Base-by-base conservation (phyloP, 1,140 invertebrate species). In the Plodia interpunctella region DNA sequence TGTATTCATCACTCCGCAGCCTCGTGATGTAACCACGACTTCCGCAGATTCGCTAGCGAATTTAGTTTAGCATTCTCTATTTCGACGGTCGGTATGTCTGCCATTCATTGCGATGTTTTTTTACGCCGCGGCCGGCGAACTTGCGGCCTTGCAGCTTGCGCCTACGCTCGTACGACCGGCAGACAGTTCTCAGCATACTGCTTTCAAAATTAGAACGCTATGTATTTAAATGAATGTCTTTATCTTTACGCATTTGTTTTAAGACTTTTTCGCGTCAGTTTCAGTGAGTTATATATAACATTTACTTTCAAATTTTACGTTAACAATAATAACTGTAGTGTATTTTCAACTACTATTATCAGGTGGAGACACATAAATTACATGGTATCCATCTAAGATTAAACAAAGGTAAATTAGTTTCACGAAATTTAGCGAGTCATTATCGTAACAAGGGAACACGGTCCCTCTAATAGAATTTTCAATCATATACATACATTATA, bases 31-130 rank as follows among this genome's bases (percentile, higher is more conserved):
- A 53, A 53, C 21, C 35, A 18, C 38, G 57, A 35, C 60, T 53
- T 53, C 51, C 51, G 51, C 51, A 21, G 19, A 53, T 44, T 44
- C 38, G 55, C n/a, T 32, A 58, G 70, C 66, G 59, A 72, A 76
- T 75, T 70, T 65, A 62, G 69, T 59, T 62, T 67, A 44, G 5
- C 38, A 44, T 44, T 32, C 30, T 32, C 38, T 44, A 44, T 44
- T 35, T 10, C 38, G 38, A n/a, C 15, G 38, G 4, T 11, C 30
- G 30, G 30, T 9, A 32, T 32, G 38, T n/a, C 13, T 44, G 74
- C 72, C 84, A 87, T 87, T 87, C 83, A 87, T 87, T 70, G 70
- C 59, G 57, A 63, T 63, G 51, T 53, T 76, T 76, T 81, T 78
- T 76, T 70, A 55, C 73, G 64, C 49, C 59, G 71, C 78, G 81